These are phyloP conservation scores for Potamilus streckersoni DNA, from an alignment of 1,140 invertebrate species.

Conservation along the genomic window DNA sequence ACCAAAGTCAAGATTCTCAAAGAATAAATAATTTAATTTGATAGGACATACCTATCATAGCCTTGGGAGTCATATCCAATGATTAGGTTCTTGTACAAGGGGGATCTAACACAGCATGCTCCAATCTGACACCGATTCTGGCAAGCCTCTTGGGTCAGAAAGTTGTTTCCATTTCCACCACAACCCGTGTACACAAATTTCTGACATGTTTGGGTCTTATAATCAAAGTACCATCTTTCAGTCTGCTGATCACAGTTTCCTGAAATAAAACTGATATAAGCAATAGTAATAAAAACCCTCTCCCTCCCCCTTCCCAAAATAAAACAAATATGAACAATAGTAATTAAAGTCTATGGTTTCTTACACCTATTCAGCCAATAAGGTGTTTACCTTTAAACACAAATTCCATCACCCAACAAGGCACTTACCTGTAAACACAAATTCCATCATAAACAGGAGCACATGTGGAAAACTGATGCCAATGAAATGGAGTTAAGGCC, in stretches of 20 bases:
- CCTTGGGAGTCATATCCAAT: slow-evolving; percentile 49
- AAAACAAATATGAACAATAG: not conserved
- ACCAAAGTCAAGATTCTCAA: no score
- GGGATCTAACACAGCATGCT: slow-evolving; percentile 50
- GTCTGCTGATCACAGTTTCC: slow-evolving; percentile 38
- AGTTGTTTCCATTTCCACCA: slow-evolving; percentile 66
- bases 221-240: slow-evolving; percentile 66
- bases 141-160: slow-evolving; percentile 45
- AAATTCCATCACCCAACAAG: no score
- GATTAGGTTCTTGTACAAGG: slow-evolving; percentile 14
- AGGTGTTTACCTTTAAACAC: no score
- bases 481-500: no score
- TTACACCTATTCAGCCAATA: no score
- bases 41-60: slow-evolving; percentile 48
- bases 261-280: slow-evolving; percentile 11
- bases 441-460: no score
- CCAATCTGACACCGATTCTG: slow-evolving; percentile 47
- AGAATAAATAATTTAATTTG: no score
- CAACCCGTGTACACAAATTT: slow-evolving; percentile 65
- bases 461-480: no score
- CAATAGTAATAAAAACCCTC: no score
- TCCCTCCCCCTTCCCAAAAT: slow-evolving; percentile 24
- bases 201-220: slow-evolving; percentile 55
- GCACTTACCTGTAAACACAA: no score
- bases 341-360: no score